Percentiles rank a stretch among this genome's conserved stretches.
These are phyloP conservation scores for Drosophila prolongata DNA, from an alignment of 2,888 invertebrate genomes.

Conservation along the genomic window DNA sequence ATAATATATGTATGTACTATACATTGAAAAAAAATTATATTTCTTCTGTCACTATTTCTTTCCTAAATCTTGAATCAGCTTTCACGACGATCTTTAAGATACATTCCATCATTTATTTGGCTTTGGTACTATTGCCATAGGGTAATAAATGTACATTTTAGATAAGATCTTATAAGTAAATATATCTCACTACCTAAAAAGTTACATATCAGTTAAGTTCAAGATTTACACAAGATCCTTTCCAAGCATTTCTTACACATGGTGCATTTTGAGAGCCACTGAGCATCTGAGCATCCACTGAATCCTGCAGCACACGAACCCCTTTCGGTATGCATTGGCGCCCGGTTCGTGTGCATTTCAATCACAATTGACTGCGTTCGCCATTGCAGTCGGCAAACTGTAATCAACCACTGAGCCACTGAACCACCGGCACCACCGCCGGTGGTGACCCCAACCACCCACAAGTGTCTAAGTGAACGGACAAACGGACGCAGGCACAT, in stretches of 20 bases:
- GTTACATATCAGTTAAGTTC: too few relatives aligned
- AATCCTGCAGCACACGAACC: not conserved
- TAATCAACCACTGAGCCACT: slow-evolving; percentile 18
- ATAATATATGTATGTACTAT: too few relatives aligned
- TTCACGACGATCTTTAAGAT: too few relatives aligned
- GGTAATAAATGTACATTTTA: too few relatives aligned
- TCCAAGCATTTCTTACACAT: not conserved
- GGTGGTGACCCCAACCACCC: slow-evolving; percentile 3
- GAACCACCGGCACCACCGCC: slow-evolving; percentile 8
- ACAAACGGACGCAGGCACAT: slow-evolving; percentile 8
- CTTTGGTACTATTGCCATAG: too few relatives aligned
- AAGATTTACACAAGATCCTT: not conserved
- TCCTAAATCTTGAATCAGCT: too few relatives aligned
- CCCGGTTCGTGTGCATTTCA: slow-evolving; percentile 11
- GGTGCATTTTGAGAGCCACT: not conserved
- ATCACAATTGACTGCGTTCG: slow-evolving; percentile 22
- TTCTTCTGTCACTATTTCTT: too few relatives aligned
- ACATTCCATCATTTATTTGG: too few relatives aligned
- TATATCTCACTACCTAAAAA: too few relatives aligned
- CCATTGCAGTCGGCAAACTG: slow-evolving; percentile 31
- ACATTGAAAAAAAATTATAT: too few relatives aligned
- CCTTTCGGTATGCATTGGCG: not conserved
- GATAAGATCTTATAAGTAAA: too few relatives aligned
- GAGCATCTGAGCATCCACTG: too few relatives aligned
- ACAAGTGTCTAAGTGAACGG: slow-evolving; percentile 1